Evolutionary conservation across 2,797 vertebrate species (phyloP).

Genomic region (Tinamus major): DNA sequence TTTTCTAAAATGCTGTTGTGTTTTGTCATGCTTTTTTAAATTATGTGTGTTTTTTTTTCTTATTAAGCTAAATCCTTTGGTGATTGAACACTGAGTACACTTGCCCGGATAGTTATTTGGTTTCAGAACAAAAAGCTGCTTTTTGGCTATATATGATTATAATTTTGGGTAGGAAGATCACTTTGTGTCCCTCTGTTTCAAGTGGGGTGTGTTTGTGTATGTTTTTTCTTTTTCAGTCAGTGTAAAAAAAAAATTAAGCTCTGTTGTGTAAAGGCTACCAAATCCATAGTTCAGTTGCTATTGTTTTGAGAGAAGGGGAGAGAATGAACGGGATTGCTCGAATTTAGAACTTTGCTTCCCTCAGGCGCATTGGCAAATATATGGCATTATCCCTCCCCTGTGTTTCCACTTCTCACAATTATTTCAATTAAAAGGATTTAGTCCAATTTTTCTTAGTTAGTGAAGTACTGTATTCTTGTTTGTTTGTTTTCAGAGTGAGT

Average conservation of each 20-base stretch:
- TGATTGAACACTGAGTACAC: not conserved
- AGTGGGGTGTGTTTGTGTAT: not conserved
- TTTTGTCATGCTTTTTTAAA: not conserved
- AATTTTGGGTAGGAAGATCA: not conserved
- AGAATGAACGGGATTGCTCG: not conserved
- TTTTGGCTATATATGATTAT: not conserved
- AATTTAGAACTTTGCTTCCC: not conserved
- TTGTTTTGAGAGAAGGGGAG: not conserved
- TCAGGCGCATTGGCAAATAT: not conserved
- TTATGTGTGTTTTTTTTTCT: not conserved
- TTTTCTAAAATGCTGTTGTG: not conserved
- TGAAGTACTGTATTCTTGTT: not conserved
- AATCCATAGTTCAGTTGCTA: not conserved
- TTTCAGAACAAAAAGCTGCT: not conserved
- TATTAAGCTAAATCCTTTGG: accelerated
- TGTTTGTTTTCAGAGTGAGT: accelerated
- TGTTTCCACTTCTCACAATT: not conserved
- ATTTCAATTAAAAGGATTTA: not conserved
- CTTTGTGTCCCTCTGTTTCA: not conserved
- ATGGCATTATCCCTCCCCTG: not conserved
- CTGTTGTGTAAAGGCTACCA: not conserved
- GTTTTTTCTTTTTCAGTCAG: not conserved
- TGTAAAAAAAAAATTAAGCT: not conserved
- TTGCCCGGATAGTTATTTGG: not conserved
- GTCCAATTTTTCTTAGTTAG: not conserved